A percentile compares a stretch with the other conserved stretches of the same genome.
phyloP scores from a whole-genome alignment of 2,113 vertebrate genomes.

The Electrona antarctica region DNA sequence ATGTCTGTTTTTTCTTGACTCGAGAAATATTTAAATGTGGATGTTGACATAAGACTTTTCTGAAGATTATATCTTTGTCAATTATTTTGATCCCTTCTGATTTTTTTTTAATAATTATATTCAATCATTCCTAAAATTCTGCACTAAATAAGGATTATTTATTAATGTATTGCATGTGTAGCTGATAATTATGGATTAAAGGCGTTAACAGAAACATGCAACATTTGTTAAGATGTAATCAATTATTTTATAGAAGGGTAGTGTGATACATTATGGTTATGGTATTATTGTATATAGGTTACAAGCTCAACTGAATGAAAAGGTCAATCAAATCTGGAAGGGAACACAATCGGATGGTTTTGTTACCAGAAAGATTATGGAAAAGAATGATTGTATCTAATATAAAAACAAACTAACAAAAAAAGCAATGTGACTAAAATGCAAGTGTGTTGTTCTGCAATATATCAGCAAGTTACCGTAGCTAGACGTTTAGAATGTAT shows the following conservation, averaged over 20 bases:
- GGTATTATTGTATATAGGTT: background rate
- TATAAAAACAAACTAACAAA: background rate
- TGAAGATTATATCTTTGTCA: conserved; percentile 4
- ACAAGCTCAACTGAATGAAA: background rate
- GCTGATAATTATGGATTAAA: background rate
- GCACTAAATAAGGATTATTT: background rate
- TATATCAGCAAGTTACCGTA: background rate
- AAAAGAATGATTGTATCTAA: background rate
- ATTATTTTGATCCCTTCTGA: background rate
- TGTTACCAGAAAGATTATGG: background rate
- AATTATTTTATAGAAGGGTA: too few species aligned
- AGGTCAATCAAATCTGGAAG: background rate
- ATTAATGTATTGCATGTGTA: background rate
- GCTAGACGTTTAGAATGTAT: background rate
- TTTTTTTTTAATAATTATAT: background rate
- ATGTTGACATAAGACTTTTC: background rate
- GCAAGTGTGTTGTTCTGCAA: too few species aligned
- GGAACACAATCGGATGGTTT: too few species aligned
- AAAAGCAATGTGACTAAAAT: too few species aligned
- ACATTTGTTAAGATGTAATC: background rate
- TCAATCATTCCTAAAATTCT: background rate
- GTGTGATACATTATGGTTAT: background rate
- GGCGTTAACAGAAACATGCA: background rate
- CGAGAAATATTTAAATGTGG: conserved; percentile 32
- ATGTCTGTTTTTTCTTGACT: conserved; percentile 53